Percentiles rank a stretch among this genome's conserved stretches.
These are phyloP conservation scores for Myioborus melanocephalus DNA, from an alignment of 2,797 vertebrate species.

Conservation along the genomic window DNA sequence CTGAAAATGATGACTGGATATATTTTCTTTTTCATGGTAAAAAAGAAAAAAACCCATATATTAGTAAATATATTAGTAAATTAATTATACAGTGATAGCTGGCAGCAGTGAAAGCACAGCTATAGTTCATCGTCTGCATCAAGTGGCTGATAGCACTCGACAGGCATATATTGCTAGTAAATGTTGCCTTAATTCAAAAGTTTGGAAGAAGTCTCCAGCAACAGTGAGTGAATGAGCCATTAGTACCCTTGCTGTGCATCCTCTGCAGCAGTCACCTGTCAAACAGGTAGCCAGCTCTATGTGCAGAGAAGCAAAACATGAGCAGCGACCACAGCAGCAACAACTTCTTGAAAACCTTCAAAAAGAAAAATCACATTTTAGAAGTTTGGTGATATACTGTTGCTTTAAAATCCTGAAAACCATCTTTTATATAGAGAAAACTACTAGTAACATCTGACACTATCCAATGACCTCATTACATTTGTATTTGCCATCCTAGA, in stretches of 20 bases:
- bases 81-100: not conserved
- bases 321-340: not conserved
- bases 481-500: not conserved
- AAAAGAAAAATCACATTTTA: not conserved
- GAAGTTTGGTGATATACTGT: not conserved
- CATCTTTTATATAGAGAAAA: not conserved
- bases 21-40: not conserved
- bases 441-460: not conserved
- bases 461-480: not conserved
- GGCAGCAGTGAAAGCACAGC: not conserved
- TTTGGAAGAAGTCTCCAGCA: not conserved
- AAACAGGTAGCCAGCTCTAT: not conserved
- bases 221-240: not conserved
- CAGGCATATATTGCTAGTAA: not conserved
- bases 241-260: not conserved
- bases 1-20: not conserved
- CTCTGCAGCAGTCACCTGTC: not conserved
- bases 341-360: not conserved
- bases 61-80: not conserved
- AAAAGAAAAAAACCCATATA: not conserved
- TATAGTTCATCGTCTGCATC: not conserved
- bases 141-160: rapidly evolving
- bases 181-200: not conserved
- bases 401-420: not conserved
- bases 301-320: not conserved